A percentile compares a stretch with the other conserved stretches of the same genome.
Conservation (phyloP, 2,113 vertebrate genomes). For the Podilymbus podiceps region DNA sequence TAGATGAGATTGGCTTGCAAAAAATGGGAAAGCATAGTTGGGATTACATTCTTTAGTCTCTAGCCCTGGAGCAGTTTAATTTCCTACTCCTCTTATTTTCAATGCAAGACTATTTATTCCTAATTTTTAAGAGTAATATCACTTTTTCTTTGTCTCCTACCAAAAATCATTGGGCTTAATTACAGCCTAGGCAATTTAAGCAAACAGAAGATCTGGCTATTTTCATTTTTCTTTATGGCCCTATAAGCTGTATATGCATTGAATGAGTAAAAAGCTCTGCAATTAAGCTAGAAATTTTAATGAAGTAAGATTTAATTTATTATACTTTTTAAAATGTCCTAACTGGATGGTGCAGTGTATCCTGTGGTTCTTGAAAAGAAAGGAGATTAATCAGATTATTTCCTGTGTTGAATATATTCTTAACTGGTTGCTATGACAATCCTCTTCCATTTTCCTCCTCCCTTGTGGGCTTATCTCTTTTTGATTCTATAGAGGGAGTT, state of each 20-base stretch:
- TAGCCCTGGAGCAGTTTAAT: not conserved
- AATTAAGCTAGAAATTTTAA: not conserved
- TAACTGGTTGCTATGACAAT: slow-evolving; percentile 75
- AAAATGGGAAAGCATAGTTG: not conserved
- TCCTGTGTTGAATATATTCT: slow-evolving; percentile 48
- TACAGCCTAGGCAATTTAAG: not conserved
- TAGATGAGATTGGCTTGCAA: not conserved
- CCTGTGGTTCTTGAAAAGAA: slow-evolving; percentile 40
- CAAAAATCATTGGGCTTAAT: not conserved
- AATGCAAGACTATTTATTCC: not conserved
- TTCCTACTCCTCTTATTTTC: not conserved
- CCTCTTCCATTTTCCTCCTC: not conserved
- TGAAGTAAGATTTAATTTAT: not conserved
- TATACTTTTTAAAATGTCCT: not conserved
- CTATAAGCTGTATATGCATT: not conserved
- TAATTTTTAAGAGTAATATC: not conserved
- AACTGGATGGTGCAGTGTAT: not conserved
- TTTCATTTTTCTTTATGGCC: not conserved
- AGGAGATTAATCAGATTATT: slow-evolving; percentile 63
- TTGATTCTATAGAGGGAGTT: slow-evolving; percentile 57
- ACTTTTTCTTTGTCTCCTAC: not conserved
- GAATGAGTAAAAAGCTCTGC: slow-evolving; percentile 23
- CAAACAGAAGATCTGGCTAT: not conserved
- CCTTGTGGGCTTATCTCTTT: slow-evolving; percentile 54
- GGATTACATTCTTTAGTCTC: not conserved